Base-by-base conservation (phyloP, 1,140 invertebrate genomes). In the Wiebesia pumilae region DNA sequence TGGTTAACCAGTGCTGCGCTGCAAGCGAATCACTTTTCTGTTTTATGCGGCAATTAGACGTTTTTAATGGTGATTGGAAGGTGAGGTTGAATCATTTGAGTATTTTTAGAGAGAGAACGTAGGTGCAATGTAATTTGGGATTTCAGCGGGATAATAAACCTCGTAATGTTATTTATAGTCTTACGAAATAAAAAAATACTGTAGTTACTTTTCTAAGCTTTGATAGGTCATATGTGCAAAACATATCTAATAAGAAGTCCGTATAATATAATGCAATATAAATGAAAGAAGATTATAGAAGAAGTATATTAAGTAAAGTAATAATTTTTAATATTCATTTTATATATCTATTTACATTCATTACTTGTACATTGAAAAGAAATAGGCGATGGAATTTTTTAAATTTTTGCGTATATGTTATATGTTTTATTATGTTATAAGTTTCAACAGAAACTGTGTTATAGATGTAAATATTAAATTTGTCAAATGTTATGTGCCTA, bases 21-120 rank as follows among this genome's bases (percentile, higher is more conserved):
- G 80, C 38, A 27, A 35, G 27, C 43, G 10, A 51, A 71, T 51
- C 38, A 43, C 30, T 6, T 58, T 71, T 83, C 24, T 33, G 47
- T 0, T 79, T 79, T 33, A 51, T 67, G 38, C 81, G 43, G n/a
- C 67, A 83, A 83, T 83, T 83, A 83, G 67, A 83, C 81, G 35
- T 69, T 73, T 83, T 73, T 71, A 83, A 83, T 83, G 67, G 67
- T 83, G 81, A 83, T 83, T 83, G 65, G 81, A 73, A 69, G 30
- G 30, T 43, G 30, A 73, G 65, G 40, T 71, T 16, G n/a, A 73
- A 47, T 67, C n/a, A 71, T 71, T 73, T 54, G 38, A 71, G 65
- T 83, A 47, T 33, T 12, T n/a, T 27, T 30, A 54, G 9, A 24
- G n/a, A 51, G 40, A 4, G 40, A 69, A 47, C 67, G 24, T 54